phyloP scores from a whole-genome alignment of 2,797 vertebrate species.

The Pangasius macronema region DNA sequence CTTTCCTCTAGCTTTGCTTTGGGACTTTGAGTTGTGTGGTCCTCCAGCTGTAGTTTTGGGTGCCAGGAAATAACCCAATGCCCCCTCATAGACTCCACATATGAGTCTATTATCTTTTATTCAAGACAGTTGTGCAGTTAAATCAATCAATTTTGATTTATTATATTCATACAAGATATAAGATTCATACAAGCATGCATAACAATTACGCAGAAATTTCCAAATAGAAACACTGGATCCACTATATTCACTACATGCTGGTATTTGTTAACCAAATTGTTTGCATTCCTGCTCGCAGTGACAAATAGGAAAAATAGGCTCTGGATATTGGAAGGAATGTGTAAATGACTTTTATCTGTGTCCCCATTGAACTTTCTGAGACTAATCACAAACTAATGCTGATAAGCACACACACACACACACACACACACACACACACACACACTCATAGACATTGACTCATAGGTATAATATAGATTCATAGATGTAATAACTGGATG shows the following conservation, averaged over 20 bases:
- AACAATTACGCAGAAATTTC: conserved; percentile 26
- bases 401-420: not conserved
- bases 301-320: conserved; percentile 66
- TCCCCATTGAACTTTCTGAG: conserved; percentile 41
- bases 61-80: not conserved
- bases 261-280: conserved; percentile 68
- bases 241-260: conserved; percentile 53
- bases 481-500: not conserved
- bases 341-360: conserved; percentile 46
- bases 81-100: too few species aligned
- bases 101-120: not conserved
- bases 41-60: not conserved
- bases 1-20: not conserved
- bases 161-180: too few species aligned
- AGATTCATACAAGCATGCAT: conserved; percentile 1
- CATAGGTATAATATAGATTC: not conserved
- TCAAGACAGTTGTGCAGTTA: too few species aligned
- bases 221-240: conserved; percentile 36
- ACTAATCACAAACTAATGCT: conserved; percentile 29
- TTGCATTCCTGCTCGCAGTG: conserved; percentile 70
- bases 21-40: not conserved
- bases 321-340: conserved; percentile 57
- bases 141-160: too few species aligned
- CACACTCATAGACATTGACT: conserved; percentile 9
- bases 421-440: not conserved